Conservation (phyloP, 2,797 vertebrate genomes). For the Microctenopoma steveboyesi region DNA sequence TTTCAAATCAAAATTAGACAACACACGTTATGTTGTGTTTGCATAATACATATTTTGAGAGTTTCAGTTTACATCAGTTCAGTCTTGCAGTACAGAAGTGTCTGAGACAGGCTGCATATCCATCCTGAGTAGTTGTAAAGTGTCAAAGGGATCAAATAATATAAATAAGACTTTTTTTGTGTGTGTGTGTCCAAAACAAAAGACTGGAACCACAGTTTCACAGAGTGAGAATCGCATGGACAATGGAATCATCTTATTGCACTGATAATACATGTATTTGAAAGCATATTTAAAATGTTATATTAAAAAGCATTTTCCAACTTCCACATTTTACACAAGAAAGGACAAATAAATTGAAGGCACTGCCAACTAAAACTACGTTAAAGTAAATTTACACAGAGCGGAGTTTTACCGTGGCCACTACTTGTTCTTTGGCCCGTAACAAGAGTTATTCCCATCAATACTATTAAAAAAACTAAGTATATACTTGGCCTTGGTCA, state of each 20-base stretch:
- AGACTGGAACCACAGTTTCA: constrained; percentile 16
- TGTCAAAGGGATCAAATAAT: constrained; percentile 39
- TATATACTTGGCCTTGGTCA: constrained; percentile 33
- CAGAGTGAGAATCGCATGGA: constrained; percentile 29
- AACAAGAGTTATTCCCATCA: constrained; percentile 30
- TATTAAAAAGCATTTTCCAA: constrained; percentile 44
- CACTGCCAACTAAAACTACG: constrained; percentile 9
- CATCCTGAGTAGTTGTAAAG: constrained; percentile 10
- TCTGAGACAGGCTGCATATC: constrained; percentile 6
- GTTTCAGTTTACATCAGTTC: constrained; percentile 12
- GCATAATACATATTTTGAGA: constrained; percentile 36
- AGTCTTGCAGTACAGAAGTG: constrained; percentile 19
- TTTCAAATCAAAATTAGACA: constrained; percentile 51
- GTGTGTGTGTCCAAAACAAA: constrained; percentile 12
- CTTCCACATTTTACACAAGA: constrained; percentile 24
- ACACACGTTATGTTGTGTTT: constrained; percentile 28
- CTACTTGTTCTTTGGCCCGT: constrained; percentile 16
- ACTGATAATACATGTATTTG: constrained; percentile 41
- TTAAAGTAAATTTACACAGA: constrained; percentile 18
- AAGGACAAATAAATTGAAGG: constrained; percentile 33
- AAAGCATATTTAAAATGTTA: constrained; percentile 33
- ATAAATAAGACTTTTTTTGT: constrained; percentile 40
- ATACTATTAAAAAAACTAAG: constrained; percentile 29
- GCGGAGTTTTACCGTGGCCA: constrained; percentile 15
- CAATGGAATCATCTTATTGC: constrained; percentile 51